These are phyloP conservation scores for Leptopilina myrica DNA, from an alignment of 2,888 invertebrate species.

Conservation along the genomic window DNA sequence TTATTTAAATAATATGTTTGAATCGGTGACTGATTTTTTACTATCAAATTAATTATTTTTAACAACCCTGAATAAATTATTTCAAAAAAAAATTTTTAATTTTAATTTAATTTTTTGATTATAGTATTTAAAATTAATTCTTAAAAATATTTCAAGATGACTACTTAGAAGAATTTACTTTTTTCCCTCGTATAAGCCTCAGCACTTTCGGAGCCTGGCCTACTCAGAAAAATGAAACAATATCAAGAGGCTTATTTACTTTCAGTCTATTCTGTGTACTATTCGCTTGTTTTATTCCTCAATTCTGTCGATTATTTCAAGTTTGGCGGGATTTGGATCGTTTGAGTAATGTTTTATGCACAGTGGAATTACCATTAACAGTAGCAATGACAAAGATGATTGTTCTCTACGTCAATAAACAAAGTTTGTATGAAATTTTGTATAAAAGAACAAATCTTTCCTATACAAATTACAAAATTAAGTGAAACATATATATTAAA, in stretches of 20 bases:
- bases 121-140: too few species aligned
- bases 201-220: not conserved
- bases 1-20: too few species aligned
- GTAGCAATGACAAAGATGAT: conserved; percentile 24
- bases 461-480: too few species aligned
- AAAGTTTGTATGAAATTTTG: not conserved
- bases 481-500: too few species aligned
- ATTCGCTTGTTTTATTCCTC: conserved; percentile 26
- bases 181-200: not conserved
- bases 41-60: too few species aligned
- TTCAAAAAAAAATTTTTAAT: too few species aligned
- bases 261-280: not conserved
- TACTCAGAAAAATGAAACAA: not conserved
- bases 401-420: not conserved
- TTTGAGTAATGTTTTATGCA: conserved; percentile 44
- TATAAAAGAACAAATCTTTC: too few species aligned
- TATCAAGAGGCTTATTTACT: not conserved
- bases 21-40: too few species aligned
- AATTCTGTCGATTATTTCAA: conserved; percentile 36
- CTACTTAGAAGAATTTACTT: not conserved
- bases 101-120: too few species aligned
- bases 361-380: conserved; percentile 41
- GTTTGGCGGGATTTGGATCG: conserved; percentile 51
- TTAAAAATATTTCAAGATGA: not conserved
- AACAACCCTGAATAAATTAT: too few species aligned